phyloP scores from a whole-genome alignment of 2,113 vertebrate genomes.

The Odontesthes bonariensis region DNA sequence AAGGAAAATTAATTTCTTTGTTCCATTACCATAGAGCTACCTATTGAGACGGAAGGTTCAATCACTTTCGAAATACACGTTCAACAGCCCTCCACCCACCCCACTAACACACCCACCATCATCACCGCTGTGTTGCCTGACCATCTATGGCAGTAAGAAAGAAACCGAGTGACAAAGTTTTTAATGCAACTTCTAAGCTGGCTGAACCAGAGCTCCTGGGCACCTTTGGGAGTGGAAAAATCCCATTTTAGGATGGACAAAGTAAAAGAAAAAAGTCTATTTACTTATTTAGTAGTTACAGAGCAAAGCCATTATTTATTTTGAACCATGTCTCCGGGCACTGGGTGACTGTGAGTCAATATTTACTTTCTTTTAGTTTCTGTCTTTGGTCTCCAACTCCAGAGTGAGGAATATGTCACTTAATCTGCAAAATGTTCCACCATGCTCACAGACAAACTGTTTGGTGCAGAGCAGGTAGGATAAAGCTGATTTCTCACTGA shows the following conservation, averaged over 20 bases:
- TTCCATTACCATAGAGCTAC: too few relatives aligned
- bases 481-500: neutral
- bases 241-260: neutral
- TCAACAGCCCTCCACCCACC: too few relatives aligned
- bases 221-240: neutral
- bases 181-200: neutral
- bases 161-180: neutral
- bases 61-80: too few relatives aligned
- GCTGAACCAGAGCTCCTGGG: neutral
- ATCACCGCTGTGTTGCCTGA: neutral
- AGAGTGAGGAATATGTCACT: neutral
- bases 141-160: too few relatives aligned
- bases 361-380: neutral
- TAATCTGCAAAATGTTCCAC: neutral
- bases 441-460: neutral
- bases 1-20: too few relatives aligned
- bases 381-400: conserved; percentile 3
- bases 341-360: neutral
- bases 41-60: too few relatives aligned
- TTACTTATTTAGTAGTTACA: conserved; percentile 8
- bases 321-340: neutral
- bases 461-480: neutral
- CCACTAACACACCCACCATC: too few relatives aligned
- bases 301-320: neutral
- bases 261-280: too few relatives aligned